These are phyloP conservation scores for Medauroidea extradentata DNA, from an alignment of 1,140 invertebrate species.

Conservation along the genomic window DNA sequence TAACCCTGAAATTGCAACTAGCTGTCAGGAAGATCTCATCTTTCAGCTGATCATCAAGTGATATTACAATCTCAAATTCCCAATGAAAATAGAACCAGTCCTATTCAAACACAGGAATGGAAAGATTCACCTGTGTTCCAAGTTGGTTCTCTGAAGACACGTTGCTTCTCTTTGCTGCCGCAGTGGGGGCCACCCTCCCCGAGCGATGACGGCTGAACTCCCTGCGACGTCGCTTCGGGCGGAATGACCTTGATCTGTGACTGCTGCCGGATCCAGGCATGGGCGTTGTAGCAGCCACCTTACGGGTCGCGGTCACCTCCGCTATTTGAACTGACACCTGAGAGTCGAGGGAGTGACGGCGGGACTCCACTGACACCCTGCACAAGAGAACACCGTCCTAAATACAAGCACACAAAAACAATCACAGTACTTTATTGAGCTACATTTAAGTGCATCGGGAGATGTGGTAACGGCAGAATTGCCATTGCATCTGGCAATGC, in stretches of 20 bases:
- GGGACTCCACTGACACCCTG: slow-evolving; percentile 74
- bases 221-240: slow-evolving; percentile 29
- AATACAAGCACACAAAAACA: not conserved
- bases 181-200: slow-evolving; percentile 30
- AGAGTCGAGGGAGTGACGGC: slow-evolving; percentile 78
- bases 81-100: no score
- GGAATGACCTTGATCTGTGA: slow-evolving; percentile 12
- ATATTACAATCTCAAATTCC: no score
- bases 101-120: no score
- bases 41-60: no score
- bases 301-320: slow-evolving; percentile 67
- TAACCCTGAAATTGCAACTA: no score
- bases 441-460: no score
- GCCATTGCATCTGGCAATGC: no score
- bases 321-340: slow-evolving; percentile 77
- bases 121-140: slow-evolving; percentile 51
- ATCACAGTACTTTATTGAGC: no score
- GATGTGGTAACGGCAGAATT: no score
- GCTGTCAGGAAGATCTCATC: no score
- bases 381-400: slow-evolving; percentile 40
- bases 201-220: slow-evolving; percentile 25
- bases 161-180: slow-evolving; percentile 60
- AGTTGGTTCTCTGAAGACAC: slow-evolving; percentile 75
- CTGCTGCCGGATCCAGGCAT: slow-evolving; percentile 18
- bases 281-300: slow-evolving; percentile 36